Evolutionary conservation across 30 jellyfish, hydroid and myxozoan species (phyloP).

Genomic region (Turritopsis dohrnii): DNA sequence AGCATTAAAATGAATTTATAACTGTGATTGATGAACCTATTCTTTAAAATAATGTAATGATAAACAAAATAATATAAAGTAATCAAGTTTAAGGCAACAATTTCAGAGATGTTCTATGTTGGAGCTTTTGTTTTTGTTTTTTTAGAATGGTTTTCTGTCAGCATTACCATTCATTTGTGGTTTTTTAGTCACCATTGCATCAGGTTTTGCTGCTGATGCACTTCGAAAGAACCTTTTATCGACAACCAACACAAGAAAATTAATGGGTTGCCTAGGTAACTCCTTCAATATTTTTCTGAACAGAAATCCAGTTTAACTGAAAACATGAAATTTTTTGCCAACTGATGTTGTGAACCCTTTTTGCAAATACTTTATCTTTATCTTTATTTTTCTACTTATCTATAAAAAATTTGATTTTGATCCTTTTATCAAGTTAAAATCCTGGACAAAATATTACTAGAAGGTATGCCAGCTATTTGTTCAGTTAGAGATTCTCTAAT

Average conservation of each 20-base stretch:
- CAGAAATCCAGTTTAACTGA: too few species aligned
- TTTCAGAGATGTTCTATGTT: not conserved
- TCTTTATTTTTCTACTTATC: too few species aligned
- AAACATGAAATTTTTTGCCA: too few species aligned
- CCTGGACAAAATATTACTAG: too few species aligned
- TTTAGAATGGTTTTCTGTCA: conserved; percentile 70
- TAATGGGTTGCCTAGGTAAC: conserved; percentile 45
- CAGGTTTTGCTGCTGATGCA: conserved; percentile 55
- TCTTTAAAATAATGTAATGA: not conserved
- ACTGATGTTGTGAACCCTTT: too few species aligned
- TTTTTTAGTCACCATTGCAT: conserved; percentile 17
- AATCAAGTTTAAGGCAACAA: too few species aligned
- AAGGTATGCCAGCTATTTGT: too few species aligned
- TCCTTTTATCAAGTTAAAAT: too few species aligned
- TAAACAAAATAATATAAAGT: too few species aligned
- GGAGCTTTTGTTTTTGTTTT: not conserved
- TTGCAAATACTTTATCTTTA: too few species aligned
- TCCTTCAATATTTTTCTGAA: too few species aligned
- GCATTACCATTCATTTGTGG: conserved; percentile 57
- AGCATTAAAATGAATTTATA: not conserved
- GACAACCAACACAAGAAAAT: conserved; percentile 50
- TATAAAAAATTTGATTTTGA: too few species aligned
- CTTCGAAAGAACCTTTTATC: conserved; percentile 41
- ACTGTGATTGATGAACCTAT: not conserved
- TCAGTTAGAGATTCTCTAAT: not conserved